Evolutionary conservation across 2,888 invertebrate species (phyloP), one percentile per base, ranked within the genome.

Genomic region (Xestobium rufovillosum): DNA sequence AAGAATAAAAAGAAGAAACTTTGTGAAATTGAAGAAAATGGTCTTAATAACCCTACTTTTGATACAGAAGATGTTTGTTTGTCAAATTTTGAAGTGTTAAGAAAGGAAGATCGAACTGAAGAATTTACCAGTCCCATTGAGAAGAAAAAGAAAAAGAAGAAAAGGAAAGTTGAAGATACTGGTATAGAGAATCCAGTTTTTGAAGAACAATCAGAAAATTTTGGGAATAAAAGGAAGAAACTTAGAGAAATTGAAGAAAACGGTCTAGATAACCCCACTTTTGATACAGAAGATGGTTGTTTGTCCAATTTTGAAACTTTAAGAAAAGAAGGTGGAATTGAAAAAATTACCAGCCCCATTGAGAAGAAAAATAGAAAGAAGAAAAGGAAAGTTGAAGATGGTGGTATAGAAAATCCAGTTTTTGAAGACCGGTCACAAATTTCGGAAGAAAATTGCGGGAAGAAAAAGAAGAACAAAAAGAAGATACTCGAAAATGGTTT

Each of bases 401-500:
- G 15, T 25, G 27, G 23, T 9, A 32, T 43, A 23, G 31, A 38
- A 10, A 52, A 51, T 32, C 49, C 46, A 16, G 26, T 39, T 13
- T 50, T 51, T 38, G 35, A 41, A 30, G 34, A 10, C 43, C 41
- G 32, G 37, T 26, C 17, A 38, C 39, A 27, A 36, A 35, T 12
- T 14, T 17, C 16, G n/a, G 28, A 28, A 16, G 34, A 38, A 37
- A 15, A 17, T 19, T 25, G 25, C 9, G 3, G 30, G 32, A 43
- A 42, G 30, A 39, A 27, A 15, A 45, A 46, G 19, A 47, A 45
- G 31, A 41, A 36, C 17, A 44, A 42, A 35, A 39, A 35, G 26
- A 41, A 41, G 16, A 34, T 30, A 28, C 28, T 39, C 14, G 26
- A 31, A 25, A 12, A n/a, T 6, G 31, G 9, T 8, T 12, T 48